Conservation (phyloP, 1,140 invertebrate genomes). For the Harlomillsia oculata region DNA sequence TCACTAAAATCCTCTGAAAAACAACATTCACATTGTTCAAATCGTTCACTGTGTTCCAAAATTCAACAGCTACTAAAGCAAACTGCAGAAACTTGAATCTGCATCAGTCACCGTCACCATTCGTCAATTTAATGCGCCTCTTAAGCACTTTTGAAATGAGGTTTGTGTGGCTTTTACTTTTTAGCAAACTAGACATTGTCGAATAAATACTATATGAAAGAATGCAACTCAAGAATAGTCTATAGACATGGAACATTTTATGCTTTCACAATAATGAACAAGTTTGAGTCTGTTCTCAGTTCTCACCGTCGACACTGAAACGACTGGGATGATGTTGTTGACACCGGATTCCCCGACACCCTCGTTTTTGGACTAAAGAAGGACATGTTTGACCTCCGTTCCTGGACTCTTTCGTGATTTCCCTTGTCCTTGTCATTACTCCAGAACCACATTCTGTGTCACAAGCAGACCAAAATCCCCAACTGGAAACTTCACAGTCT, state of each 20-base stretch:
- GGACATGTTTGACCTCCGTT: conserved; percentile 67
- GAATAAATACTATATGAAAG: no score
- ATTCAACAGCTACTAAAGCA: not conserved
- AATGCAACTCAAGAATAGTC: no score
- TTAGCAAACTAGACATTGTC: no score
- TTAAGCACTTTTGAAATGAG: no score
- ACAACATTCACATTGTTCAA: no score
- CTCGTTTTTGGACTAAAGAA: conserved; percentile 57
- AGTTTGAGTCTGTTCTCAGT: not conserved
- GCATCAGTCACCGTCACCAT: no score
- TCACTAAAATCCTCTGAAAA: no score
- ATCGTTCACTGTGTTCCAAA: not conserved
- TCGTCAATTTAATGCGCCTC: no score
- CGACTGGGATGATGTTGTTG: conserved; percentile 52
- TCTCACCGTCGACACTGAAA: conserved; percentile 56
- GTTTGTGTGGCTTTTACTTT: no score
- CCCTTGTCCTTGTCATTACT: conserved; percentile 56
- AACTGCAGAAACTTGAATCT: not conserved
- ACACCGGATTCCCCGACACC: conserved; percentile 60
- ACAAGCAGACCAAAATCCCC: conserved; percentile 65
- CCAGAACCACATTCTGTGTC: conserved; percentile 64
- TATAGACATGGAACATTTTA: no score
- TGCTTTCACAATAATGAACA: not conserved
- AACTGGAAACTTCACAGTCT: conserved; percentile 64
- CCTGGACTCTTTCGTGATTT: conserved; percentile 47